These are phyloP conservation scores for Aradophagus sp. DNA, from an alignment of 1,140 invertebrate species.

Conservation along the genomic window DNA sequence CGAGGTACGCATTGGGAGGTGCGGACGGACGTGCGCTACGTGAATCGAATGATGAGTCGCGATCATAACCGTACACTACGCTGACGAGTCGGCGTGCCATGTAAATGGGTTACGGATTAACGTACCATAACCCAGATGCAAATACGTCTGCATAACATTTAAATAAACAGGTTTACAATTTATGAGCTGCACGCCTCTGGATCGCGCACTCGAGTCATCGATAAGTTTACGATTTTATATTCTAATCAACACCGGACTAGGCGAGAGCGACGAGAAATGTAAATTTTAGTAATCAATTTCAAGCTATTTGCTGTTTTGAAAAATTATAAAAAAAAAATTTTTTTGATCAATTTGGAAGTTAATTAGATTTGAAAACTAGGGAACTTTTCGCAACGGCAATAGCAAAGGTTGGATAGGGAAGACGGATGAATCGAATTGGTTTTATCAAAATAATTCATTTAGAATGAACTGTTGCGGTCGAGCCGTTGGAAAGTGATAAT, in stretches of 20 bases:
- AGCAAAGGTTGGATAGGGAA: too few relatives aligned
- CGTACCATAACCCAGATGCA: slow-evolving; percentile 38
- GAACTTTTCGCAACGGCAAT: too few relatives aligned
- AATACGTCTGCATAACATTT: slow-evolving; percentile 27
- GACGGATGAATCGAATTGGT: too few relatives aligned
- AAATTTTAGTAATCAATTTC: too few relatives aligned
- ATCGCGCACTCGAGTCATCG: slow-evolving; percentile 23
- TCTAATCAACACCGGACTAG: slow-evolving; percentile 11
- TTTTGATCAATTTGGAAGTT: too few relatives aligned
- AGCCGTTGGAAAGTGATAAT: too few relatives aligned
- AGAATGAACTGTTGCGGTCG: too few relatives aligned
- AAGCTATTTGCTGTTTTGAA: too few relatives aligned
- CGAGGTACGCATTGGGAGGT: slow-evolving; percentile 6
- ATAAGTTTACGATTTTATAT: slow-evolving; percentile 22
- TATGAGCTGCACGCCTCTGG: slow-evolving; percentile 9
- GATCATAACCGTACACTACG: slow-evolving; percentile 31
- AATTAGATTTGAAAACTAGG: too few relatives aligned
- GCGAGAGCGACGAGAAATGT: background rate
- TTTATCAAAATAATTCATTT: too few relatives aligned
- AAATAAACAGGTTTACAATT: slow-evolving; percentile 38
- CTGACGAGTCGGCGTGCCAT: slow-evolving; percentile 2
- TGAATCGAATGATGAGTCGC: slow-evolving; percentile 22
- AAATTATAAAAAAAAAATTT: too few relatives aligned
- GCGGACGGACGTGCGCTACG: slow-evolving; percentile 32
- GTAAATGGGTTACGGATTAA: slow-evolving; percentile 39